Conservation (phyloP, 2,888 invertebrate species). For the Apotomis betuletana region DNA sequence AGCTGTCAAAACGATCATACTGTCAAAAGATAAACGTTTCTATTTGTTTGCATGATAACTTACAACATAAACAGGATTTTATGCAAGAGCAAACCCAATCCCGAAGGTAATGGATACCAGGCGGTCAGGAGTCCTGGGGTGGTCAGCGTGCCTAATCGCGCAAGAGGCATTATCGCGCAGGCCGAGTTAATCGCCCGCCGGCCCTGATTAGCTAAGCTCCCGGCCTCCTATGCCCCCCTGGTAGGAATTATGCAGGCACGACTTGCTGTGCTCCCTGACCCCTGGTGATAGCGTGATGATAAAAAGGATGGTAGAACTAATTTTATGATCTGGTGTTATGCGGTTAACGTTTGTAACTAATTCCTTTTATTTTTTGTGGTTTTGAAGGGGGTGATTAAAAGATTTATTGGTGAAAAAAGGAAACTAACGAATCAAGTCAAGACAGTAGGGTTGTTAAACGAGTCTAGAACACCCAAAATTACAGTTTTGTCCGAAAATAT, state of each 20-base stretch:
- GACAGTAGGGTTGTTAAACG: too few relatives aligned
- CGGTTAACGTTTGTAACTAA: slow-evolving; percentile 22
- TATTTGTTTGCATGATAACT: slow-evolving; percentile 18
- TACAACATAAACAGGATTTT: slow-evolving; percentile 26
- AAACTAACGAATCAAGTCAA: too few relatives aligned
- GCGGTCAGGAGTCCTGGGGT: slow-evolving; percentile 66
- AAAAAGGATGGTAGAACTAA: slow-evolving; percentile 58
- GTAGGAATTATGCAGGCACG: slow-evolving; percentile 77
- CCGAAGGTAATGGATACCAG: slow-evolving; percentile 59
- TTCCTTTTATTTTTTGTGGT: not conserved
- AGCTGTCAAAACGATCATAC: slow-evolving; percentile 10
- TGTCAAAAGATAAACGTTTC: slow-evolving; percentile 8
- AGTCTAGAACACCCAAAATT: too few relatives aligned
- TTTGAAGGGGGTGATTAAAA: not conserved
- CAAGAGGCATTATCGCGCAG: slow-evolving; percentile 78
- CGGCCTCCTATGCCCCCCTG: slow-evolving; percentile 69
- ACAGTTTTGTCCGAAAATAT: too few relatives aligned
- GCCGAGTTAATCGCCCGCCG: slow-evolving; percentile 75
- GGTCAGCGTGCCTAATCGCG: slow-evolving; percentile 79
- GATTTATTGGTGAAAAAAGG: not conserved
- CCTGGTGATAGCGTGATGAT: slow-evolving; percentile 53
- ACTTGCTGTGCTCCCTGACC: slow-evolving; percentile 57
- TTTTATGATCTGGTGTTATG: slow-evolving; percentile 47
- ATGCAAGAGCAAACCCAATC: slow-evolving; percentile 44
- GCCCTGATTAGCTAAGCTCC: slow-evolving; percentile 80